Evolutionary conservation across 2,113 vertebrate genomes (phyloP), one percentile per base, ranked within the genome.

Genomic region (Corythornis madagascariensis): DNA sequence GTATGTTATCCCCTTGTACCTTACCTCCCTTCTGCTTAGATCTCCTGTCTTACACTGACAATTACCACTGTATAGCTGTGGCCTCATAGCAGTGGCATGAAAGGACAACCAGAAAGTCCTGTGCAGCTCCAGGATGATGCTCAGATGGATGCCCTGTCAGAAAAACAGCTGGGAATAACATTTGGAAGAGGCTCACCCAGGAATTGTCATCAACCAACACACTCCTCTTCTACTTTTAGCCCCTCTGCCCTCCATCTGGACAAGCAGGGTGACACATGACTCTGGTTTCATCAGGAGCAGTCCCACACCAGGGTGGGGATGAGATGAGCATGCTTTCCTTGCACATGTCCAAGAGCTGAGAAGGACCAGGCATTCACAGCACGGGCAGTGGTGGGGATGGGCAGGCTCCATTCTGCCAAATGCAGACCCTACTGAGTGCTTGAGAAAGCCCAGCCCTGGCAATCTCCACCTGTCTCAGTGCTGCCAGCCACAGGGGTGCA

Each of bases 61-160:
- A 53, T 69, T 40, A 74, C 18, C 8, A 2, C 33, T 59, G 19
- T 22, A 84, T 40, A 13, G 60, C 56, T 8, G 1, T 24, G 22
- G 40, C 55, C 43, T 42, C 4, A 0, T 13, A 22, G 20, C 11
- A 0, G 13, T 0, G 4, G 53, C 1, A 2, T 0, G 0, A 67
- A 86, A 71, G 57, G 71, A 33, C 0, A 0, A 76, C n/a, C 40
- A 72, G 77, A 79, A 83, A 79, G 47, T 20, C 19, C 45, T 0
- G 0, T 25, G 16, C 6, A 4, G 31, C 81, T 66, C 59, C 42
- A 16, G 33, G 81, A 52, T 2, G 25, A 71, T 79, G 15, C 8
- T 64, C 55, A 84, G 48, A 48, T 47, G 83, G 59, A 86, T 77
- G 70, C 20, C 59, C 48, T 42, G 61, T 35, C 38, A 76, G 15